These are phyloP conservation scores for Mionectes macconnelli DNA, from an alignment of 2,113 vertebrate genomes.

Conservation along the genomic window DNA sequence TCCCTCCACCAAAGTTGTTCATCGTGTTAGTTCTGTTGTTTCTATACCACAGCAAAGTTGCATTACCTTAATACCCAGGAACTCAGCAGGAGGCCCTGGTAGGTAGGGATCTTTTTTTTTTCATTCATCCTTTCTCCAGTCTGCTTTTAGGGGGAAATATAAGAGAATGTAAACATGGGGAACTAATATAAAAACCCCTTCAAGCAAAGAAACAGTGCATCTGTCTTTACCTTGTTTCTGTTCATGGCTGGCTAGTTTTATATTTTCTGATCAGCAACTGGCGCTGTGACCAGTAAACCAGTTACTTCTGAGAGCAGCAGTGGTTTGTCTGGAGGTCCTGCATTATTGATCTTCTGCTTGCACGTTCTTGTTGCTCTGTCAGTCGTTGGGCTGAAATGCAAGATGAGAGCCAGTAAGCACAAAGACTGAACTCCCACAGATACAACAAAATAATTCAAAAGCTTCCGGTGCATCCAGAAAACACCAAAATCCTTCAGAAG, in stretches of 20 bases:
- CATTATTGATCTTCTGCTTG: constrained; percentile 88
- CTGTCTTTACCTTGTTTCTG: constrained; percentile 85
- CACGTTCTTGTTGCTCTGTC: constrained; percentile 84
- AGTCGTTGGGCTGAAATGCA: constrained; percentile 86
- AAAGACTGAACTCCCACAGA: constrained; percentile 74
- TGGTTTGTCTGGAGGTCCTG: constrained; percentile 81
- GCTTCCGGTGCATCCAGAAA: constrained; percentile 10
- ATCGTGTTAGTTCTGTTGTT: constrained; percentile 59
- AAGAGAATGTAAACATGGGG: constrained; percentile 67
- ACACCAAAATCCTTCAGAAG: constrained; percentile 7
- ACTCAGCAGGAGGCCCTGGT: constrained; percentile 56
- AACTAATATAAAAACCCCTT: constrained; percentile 75
- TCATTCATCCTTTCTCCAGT: not conserved
- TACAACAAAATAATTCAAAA: constrained; percentile 56
- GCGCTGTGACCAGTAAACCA: constrained; percentile 80
- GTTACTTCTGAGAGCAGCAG: constrained; percentile 81
- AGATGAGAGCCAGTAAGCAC: constrained; percentile 85
- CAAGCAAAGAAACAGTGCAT: constrained; percentile 72
- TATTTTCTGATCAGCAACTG: constrained; percentile 86
- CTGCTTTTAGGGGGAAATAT: constrained; percentile 43
- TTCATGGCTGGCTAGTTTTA: constrained; percentile 87
- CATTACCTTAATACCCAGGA: constrained; percentile 75
- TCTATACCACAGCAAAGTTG: constrained; percentile 41
- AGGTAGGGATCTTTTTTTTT: too few relatives aligned
- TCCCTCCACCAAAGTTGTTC: constrained; percentile 43